phyloP scores from a whole-genome alignment of 2,113 vertebrate genomes.

The Rhynchomys soricoides region DNA sequence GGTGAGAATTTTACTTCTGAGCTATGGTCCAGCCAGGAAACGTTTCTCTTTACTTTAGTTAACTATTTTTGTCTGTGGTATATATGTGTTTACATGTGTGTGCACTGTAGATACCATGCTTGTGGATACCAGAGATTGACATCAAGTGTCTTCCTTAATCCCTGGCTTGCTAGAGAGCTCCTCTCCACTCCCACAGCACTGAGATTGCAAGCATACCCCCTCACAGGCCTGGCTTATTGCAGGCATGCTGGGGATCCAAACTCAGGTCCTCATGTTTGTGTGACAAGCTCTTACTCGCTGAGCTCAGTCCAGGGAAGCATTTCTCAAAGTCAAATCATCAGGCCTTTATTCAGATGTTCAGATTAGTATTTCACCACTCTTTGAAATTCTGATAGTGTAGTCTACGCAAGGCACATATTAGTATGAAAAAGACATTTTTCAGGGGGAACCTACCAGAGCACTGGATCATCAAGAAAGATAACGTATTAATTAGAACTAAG shows the following conservation, averaged over 20 bases:
- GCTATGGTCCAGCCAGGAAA: background rate
- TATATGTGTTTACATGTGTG: background rate
- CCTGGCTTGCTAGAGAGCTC: background rate
- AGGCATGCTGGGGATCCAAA: background rate
- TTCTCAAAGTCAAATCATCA: background rate
- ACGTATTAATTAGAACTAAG: background rate
- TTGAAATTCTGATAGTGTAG: background rate
- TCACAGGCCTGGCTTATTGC: background rate
- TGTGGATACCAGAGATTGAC: background rate
- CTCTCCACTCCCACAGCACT: background rate
- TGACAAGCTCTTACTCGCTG: background rate
- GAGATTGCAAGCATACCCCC: background rate
- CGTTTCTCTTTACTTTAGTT: background rate
- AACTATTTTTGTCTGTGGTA: background rate
- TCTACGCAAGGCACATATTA: background rate
- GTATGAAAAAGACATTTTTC: background rate
- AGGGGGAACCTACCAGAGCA: background rate
- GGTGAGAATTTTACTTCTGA: background rate
- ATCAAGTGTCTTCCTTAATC: background rate
- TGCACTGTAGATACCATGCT: rapidly evolving
- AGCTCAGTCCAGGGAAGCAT: background rate
- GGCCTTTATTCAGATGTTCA: background rate
- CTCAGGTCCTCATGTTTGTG: background rate
- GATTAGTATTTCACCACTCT: background rate
- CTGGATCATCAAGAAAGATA: background rate